Evolutionary conservation across 2,113 vertebrate genomes (phyloP).

Genomic region (Xenopus borealis): DNA sequence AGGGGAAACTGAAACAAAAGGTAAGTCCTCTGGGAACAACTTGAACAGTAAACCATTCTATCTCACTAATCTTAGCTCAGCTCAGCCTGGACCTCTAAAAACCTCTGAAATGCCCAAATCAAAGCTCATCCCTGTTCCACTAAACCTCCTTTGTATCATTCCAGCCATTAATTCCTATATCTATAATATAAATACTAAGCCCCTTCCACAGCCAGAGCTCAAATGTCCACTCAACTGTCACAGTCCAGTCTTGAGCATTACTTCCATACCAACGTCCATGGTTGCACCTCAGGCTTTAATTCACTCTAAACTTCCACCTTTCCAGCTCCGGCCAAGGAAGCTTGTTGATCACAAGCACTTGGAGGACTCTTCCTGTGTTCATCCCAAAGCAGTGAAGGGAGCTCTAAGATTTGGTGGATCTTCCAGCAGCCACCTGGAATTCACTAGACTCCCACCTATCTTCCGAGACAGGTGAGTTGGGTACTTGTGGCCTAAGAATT

Average conservation of each 20-base stretch:
- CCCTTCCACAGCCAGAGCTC: no score
- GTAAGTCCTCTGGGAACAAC: slow-evolving; percentile 1
- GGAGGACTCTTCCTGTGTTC: slow-evolving; percentile 60
- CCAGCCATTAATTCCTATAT: no score
- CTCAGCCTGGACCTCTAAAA: neutral
- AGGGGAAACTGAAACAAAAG: slow-evolving; percentile 55
- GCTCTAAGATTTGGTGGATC: slow-evolving; percentile 75
- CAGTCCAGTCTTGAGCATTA: no score
- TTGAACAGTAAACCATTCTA: neutral
- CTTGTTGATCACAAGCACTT: slow-evolving; percentile 60
- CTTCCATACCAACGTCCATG: neutral
- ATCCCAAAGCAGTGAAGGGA: slow-evolving; percentile 49
- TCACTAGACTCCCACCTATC: slow-evolving; percentile 57
- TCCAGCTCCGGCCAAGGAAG: slow-evolving; percentile 57
- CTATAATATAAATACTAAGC: no score
- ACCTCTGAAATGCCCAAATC: no score
- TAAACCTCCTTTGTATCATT: no score
- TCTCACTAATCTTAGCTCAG: neutral
- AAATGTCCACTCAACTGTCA: no score
- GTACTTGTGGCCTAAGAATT: no score
- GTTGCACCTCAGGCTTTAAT: neutral
- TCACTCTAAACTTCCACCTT: neutral
- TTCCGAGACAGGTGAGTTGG: slow-evolving; percentile 62
- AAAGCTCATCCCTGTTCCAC: no score
- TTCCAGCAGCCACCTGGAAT: slow-evolving; percentile 72